phyloP scores from a whole-genome alignment of 2,888 invertebrate species.

The Rhynchonema sp. region DNA sequence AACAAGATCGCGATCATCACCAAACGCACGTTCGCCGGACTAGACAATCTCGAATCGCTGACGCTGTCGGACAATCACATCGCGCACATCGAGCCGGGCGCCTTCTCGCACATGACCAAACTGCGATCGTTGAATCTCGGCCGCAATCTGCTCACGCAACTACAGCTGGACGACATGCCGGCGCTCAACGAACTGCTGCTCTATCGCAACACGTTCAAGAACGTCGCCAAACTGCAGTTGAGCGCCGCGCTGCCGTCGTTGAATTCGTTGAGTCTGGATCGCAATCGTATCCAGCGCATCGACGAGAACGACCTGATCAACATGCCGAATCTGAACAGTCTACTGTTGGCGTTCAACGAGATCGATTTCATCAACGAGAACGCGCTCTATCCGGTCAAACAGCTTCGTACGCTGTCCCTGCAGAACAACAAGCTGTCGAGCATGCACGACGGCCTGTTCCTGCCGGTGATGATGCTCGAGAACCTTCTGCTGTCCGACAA shows the following conservation, averaged over 20 bases:
- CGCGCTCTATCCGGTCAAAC: conserved; percentile 23
- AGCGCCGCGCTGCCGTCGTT: background rate
- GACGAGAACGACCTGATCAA: conserved; percentile 15
- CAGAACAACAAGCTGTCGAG: conserved; percentile 29
- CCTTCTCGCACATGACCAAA: conserved; percentile 16
- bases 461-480: conserved; percentile 7
- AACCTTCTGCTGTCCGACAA: conserved; percentile 12
- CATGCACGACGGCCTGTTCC: background rate
- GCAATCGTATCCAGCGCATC: conserved; percentile 7
- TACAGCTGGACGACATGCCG: conserved; percentile 10
- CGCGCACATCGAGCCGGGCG: conserved; percentile 13
- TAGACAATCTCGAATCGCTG: conserved; percentile 21
- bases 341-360: conserved; percentile 19
- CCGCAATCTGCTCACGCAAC: conserved; percentile 24
- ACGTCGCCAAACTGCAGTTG: background rate
- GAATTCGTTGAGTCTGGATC: conserved; percentile 5
- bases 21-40: conserved; percentile 21
- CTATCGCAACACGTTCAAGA: conserved; percentile 19
- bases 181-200: conserved; percentile 18
- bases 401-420: conserved; percentile 31
- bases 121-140: conserved; percentile 28
- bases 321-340: conserved; percentile 16
- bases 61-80: conserved; percentile 8
- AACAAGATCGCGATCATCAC: conserved; percentile 25
- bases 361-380: conserved; percentile 9